Conservation (phyloP, 2,888 invertebrate species). For the Achlya flavicornis region DNA sequence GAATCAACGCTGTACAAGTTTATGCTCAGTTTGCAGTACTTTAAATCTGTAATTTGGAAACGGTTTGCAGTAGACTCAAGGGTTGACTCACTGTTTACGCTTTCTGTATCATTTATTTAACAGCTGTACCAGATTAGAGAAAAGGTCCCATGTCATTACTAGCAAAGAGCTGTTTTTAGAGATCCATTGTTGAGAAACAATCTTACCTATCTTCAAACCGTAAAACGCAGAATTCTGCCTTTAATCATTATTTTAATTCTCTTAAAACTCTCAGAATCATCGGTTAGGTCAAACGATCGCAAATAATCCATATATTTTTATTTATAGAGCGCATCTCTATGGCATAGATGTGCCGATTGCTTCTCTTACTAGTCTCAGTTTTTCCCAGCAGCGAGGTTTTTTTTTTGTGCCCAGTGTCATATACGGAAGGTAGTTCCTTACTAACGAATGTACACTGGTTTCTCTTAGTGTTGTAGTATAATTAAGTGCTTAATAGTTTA, state of each 20-base stretch:
- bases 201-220: too few relatives aligned
- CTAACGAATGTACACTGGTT: not conserved
- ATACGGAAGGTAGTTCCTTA: not conserved
- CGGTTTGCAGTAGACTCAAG: not conserved
- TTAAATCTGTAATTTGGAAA: not conserved
- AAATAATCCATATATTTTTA: too few relatives aligned
- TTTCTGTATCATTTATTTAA: not conserved
- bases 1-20: too few relatives aligned
- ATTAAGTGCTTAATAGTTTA: conserved; percentile 18
- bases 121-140: not conserved
- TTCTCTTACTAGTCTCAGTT: too few relatives aligned
- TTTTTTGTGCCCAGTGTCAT: too few relatives aligned
- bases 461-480: conserved; percentile 10
- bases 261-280: too few relatives aligned
- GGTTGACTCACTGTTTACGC: not conserved
- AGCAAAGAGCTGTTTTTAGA: not conserved
- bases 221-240: too few relatives aligned
- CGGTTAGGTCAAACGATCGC: too few relatives aligned
- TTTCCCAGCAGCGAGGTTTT: too few relatives aligned
- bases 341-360: too few relatives aligned
- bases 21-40: not conserved
- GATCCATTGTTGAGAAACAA: not conserved
- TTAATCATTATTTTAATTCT: too few relatives aligned
- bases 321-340: too few relatives aligned
- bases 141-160: not conserved